These are phyloP conservation scores for Chionodraco myersi DNA, from an alignment of 2,113 vertebrate species.

Conservation along the genomic window DNA sequence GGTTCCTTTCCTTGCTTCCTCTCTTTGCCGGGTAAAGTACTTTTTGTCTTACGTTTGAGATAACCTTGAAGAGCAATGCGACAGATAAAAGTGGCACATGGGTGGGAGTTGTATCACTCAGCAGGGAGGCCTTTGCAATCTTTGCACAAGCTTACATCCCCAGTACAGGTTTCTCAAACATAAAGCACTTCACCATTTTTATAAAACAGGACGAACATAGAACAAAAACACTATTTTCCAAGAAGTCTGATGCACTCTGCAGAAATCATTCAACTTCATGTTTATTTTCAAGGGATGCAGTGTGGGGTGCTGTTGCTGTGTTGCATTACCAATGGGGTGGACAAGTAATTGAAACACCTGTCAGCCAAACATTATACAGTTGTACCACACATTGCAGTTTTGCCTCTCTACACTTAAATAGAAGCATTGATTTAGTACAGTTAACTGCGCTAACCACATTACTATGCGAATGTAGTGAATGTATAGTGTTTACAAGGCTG, in stretches of 20 bases:
- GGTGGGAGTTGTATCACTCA: conserved; percentile 55
- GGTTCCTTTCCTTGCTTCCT: conserved; percentile 60
- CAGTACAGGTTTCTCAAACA: conserved; percentile 12
- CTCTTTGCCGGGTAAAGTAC: conserved; percentile 61
- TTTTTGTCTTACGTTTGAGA: conserved; percentile 66
- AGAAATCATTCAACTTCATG: background rate
- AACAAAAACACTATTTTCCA: background rate
- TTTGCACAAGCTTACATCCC: conserved; percentile 16
- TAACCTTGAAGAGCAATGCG: conserved; percentile 73
- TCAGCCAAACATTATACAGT: background rate
- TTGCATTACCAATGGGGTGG: background rate
- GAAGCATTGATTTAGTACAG: background rate
- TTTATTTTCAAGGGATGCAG: background rate
- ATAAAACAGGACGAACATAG: background rate
- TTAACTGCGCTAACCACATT: background rate
- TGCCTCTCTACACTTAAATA: background rate
- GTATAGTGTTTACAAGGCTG: background rate
- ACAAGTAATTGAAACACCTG: background rate
- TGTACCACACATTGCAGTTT: background rate
- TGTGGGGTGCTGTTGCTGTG: background rate
- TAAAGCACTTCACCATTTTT: background rate
- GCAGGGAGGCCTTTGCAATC: conserved; percentile 33
- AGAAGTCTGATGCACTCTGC: background rate
- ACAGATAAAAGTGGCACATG: conserved; percentile 57
- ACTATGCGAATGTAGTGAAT: background rate